Evolutionary conservation across 2,113 vertebrate species (phyloP).

Genomic region (Falco punctatus): DNA sequence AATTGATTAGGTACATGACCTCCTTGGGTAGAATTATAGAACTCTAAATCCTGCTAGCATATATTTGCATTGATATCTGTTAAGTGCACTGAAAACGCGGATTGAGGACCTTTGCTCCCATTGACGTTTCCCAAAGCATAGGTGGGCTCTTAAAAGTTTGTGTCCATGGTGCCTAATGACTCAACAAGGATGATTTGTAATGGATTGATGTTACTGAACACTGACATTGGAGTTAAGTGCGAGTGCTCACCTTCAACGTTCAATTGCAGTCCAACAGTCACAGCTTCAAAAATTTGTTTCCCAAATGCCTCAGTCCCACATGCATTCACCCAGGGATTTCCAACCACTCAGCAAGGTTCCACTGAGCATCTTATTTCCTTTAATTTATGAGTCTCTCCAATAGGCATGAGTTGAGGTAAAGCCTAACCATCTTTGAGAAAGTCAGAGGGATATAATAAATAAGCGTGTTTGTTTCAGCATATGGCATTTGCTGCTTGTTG

Average conservation of each 20-base stretch:
- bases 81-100: neutral
- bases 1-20: neutral
- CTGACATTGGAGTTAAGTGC: neutral
- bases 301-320: neutral
- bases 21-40: neutral
- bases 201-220: neutral
- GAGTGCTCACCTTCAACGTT: neutral
- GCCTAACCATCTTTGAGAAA: neutral
- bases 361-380: neutral
- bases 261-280: neutral
- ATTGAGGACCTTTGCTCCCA: neutral
- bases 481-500: neutral
- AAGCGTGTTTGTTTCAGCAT: neutral
- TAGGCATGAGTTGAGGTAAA: neutral
- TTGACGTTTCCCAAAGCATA: neutral
- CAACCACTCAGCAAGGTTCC: neutral
- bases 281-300: neutral
- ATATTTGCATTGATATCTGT: neutral
- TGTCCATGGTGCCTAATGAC: neutral
- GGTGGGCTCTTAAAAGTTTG: neutral
- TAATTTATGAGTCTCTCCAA: neutral
- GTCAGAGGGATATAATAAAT: neutral
- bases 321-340: neutral
- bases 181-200: neutral
- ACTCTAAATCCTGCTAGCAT: neutral